Evolutionary conservation across 2,113 vertebrate genomes (phyloP), one percentile per base, ranked within the genome.

Genomic region (Pollimyrus isidori): DNA sequence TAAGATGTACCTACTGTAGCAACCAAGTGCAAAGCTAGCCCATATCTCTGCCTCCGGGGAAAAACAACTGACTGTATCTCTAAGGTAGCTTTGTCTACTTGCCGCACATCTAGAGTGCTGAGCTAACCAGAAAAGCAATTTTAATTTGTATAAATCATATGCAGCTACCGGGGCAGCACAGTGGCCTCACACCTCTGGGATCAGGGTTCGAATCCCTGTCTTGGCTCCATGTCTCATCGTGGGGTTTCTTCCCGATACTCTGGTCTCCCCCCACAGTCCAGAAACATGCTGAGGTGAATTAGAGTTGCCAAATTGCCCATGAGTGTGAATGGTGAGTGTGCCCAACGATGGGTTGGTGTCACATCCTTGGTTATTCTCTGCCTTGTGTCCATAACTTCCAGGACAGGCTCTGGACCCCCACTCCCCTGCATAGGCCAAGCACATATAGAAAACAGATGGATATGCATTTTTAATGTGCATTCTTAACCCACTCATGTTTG

Each of bases 1-100:
- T 65, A 83, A 45, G 87, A 48, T 91, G 86, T 62, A 65, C 89
- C 23, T 88, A 35, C 35, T 35, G 35, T 35, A 52, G 86, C 84
- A 89, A 89, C 86, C 50, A 2, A 26, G 23, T 1, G 23, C 23
- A 49, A 50, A 50, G 83, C 23, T 30, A 86, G 23, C 46, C 83
- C n/a, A 15, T 0, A 86, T n/a, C 46, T 26, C 23, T n/a, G 46
- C 26, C 48, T 85, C 83, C n/a, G 0, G 83, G n/a, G 46, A 48
- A 49, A 48, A 13, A 26, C 1, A 4, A n/a, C 83, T 86, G 4
- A 50, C n/a, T 49, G 45, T 86, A 50, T 86, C 45, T 9, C 7
- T 86, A 13, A 49, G 42, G 13, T 0, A 4, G 45, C 9, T 23
- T 2, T 46, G 23, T 48, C 45, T 13, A 15, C 23, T n/a, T 85